These are phyloP conservation scores for Macrobrachium nipponense DNA, from an alignment of 1,140 invertebrate genomes.

Conservation along the genomic window DNA sequence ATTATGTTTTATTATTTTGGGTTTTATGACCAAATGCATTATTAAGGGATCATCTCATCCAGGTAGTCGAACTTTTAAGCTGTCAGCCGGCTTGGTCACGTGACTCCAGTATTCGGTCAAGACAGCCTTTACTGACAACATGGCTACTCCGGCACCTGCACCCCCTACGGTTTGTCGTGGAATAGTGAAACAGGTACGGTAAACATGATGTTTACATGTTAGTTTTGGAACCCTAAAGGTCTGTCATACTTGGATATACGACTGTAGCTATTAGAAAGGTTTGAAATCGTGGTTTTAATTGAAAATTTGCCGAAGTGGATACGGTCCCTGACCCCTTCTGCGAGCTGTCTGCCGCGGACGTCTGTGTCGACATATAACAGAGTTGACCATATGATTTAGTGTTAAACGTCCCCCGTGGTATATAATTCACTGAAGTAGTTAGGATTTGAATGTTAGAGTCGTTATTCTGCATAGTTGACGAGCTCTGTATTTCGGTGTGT, in stretches of 20 bases:
- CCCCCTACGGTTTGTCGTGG: slow-evolving; percentile 37
- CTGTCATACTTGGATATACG: background rate
- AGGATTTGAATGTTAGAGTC: too few species aligned
- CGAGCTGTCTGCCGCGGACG: too few species aligned
- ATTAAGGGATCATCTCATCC: background rate
- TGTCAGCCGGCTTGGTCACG: slow-evolving; percentile 49
- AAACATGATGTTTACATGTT: background rate
- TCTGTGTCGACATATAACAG: too few species aligned
- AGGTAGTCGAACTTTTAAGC: background rate
- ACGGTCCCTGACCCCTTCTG: too few species aligned
- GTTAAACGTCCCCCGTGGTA: too few species aligned
- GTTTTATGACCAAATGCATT: background rate
- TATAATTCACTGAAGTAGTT: too few species aligned
- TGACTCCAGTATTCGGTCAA: slow-evolving; percentile 28
- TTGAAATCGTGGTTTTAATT: too few species aligned
- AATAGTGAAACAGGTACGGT: slow-evolving; percentile 48
- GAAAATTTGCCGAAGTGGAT: too few species aligned
- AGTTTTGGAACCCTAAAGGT: background rate
- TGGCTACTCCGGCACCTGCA: slow-evolving; percentile 48
- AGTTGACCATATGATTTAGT: too few species aligned
- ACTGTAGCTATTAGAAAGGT: background rate
- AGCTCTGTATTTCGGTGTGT: too few species aligned
- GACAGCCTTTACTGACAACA: slow-evolving; percentile 41
- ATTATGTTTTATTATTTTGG: background rate
- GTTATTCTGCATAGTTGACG: too few species aligned